Evolutionary conservation across 2,113 vertebrate species (phyloP).

Genomic region (Embiotoca jacksoni): DNA sequence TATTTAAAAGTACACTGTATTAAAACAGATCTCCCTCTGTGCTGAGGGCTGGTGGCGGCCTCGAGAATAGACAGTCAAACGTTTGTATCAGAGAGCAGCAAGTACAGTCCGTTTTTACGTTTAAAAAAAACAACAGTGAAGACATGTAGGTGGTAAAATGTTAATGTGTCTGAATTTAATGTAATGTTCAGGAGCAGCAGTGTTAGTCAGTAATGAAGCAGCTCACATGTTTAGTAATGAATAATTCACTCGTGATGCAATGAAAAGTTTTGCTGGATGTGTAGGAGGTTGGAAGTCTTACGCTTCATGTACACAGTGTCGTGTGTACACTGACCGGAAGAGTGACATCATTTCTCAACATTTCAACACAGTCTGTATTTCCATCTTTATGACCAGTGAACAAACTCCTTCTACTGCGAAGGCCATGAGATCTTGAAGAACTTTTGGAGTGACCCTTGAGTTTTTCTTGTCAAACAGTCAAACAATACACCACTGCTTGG

Average conservation of each 20-base stretch:
- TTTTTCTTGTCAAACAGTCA: too few species aligned
- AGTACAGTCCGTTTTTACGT: slow-evolving; percentile 33
- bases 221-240: slow-evolving; percentile 27
- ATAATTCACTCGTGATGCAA: slow-evolving; percentile 21
- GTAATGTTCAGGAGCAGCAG: slow-evolving; percentile 21
- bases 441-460: too few species aligned
- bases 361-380: too few species aligned
- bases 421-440: too few species aligned
- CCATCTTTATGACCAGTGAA: too few species aligned
- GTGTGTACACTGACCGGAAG: too few species aligned
- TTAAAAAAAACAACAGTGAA: slow-evolving; percentile 1
- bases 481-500: too few species aligned
- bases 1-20: slow-evolving; percentile 34
- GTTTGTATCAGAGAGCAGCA: slow-evolving; percentile 32
- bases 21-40: slow-evolving; percentile 30
- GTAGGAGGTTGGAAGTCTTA: slow-evolving; percentile 12
- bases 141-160: slow-evolving; percentile 34
- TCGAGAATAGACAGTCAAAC: slow-evolving; percentile 3
- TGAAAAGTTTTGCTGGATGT: background rate
- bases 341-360: too few species aligned
- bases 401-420: too few species aligned
- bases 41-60: slow-evolving; percentile 2
- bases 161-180: slow-evolving; percentile 41
- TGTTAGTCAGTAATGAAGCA: slow-evolving; percentile 8
- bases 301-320: too few species aligned